Conservation (phyloP, 2,113 vertebrate genomes). For the Scartelaos histophorus region DNA sequence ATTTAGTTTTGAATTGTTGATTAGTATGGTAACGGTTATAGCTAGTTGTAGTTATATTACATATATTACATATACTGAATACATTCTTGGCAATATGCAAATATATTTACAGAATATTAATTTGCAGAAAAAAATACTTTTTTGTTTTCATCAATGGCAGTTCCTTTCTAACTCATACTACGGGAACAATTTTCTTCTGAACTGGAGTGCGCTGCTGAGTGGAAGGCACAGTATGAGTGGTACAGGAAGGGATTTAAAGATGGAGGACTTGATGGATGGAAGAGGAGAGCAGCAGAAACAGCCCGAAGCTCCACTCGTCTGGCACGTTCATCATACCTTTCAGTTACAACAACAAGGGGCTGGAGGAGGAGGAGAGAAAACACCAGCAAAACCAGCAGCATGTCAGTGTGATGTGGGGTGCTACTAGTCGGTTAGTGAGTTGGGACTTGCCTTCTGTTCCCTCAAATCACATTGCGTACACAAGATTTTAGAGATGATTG, state of each 20-base stretch:
- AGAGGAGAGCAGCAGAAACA: conserved; percentile 57
- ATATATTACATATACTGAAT: too few species aligned
- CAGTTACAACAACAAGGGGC: conserved; percentile 48
- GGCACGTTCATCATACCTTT: conserved; percentile 60
- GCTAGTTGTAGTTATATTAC: too few species aligned
- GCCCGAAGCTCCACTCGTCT: conserved; percentile 48
- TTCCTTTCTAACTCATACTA: neutral
- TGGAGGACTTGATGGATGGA: conserved; percentile 58
- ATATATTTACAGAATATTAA: too few species aligned
- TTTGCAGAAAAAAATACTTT: neutral
- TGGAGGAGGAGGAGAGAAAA: conserved; percentile 48
- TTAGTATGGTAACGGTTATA: too few species aligned
- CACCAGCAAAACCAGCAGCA: conserved; percentile 45
- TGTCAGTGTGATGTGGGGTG: conserved; percentile 47
- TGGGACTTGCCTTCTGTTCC: neutral
- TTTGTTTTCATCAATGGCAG: neutral
- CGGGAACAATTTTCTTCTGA: neutral
- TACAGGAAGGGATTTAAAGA: conserved; percentile 54
- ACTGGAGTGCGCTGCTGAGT: conserved; percentile 28
- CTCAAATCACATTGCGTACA: neutral
- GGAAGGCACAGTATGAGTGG: conserved; percentile 40
- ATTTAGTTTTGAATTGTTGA: too few species aligned
- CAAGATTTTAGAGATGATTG: neutral
- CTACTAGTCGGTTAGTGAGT: neutral
- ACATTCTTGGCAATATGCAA: too few species aligned